Base-by-base conservation (phyloP, 2,888 invertebrate species). In the Aporophyla nigra region DNA sequence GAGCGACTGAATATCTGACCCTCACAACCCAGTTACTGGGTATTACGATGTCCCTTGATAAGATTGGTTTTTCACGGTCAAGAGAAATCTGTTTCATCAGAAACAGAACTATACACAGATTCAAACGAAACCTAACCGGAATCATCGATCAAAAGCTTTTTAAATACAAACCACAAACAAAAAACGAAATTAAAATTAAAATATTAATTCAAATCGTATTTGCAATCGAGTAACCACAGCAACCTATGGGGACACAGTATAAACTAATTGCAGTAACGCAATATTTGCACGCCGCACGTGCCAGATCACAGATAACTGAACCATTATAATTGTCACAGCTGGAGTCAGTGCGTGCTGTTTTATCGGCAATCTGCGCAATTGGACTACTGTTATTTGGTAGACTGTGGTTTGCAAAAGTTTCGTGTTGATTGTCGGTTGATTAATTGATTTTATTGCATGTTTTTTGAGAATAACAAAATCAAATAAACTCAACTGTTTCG, bases 241-340 rank as follows among this genome's bases (percentile, higher is more conserved):
- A 73, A 82, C 73, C 21, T 3, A 59, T 40, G 49, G 68, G 49
- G 62, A 69, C 67, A 80, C 76, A 71, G 74, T 4, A 43, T 66
- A 71, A 27, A 72, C 63, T 63, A 84, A 82, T 78, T 71, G 85
- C 80, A 77, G 56, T 70, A 71, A 76, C 65, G 62, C 71, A 83
- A 78, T 71, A 80, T 86, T 86, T 66, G 82, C 82, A 67, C 53
- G 21, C 67, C 12, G 53, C 88, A 86, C 84, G 87, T 76, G 87
- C 80, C 75, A 78, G 87, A 87, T 88, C 40, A 3, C 0, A 74
- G 88, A 87, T 88, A 87, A 82, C 40, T 69, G 43, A 21, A 67
- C 70, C 74, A 78, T 74, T 79, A 78, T 59, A 70, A 82, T 82
- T 84, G 69, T 74, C 85, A 81, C 85, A 84, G 83, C 79, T 76